A percentile compares a stretch with the other conserved stretches of the same genome.
phyloP scores from a whole-genome alignment of 2,888 invertebrate species.

The Eristalinus aeneus region DNA sequence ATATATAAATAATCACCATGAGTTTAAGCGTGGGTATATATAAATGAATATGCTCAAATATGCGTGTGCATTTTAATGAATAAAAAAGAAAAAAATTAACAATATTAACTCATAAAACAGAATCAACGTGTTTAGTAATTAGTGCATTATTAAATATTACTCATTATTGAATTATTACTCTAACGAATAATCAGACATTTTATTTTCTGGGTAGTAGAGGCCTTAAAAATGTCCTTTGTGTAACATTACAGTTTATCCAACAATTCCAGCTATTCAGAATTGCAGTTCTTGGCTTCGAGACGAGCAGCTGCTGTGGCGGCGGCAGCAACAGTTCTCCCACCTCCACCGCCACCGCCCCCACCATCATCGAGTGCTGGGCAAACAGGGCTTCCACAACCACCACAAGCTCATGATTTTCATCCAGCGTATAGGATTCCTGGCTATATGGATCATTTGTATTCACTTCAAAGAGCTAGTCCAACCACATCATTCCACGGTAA shows the following conservation, averaged over 20 bases:
- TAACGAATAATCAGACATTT: background rate
- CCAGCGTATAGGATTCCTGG: conserved; percentile 87
- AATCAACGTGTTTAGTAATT: no score
- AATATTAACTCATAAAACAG: no score
- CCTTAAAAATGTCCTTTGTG: conserved; percentile 36
- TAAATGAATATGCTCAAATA: no score
- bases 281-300: conserved; percentile 81
- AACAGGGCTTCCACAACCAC: conserved; percentile 78
- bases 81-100: no score
- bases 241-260: conserved; percentile 61
- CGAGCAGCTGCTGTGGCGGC: conserved; percentile 81
- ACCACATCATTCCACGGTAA: conserved; percentile 87
- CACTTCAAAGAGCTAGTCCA: conserved; percentile 86
- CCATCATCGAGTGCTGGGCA: conserved; percentile 68
- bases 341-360: conserved; percentile 76
- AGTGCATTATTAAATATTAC: background rate
- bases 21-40: background rate
- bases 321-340: conserved; percentile 80
- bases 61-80: no score
- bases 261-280: conserved; percentile 78
- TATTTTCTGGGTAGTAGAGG: conserved; percentile 13
- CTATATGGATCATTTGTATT: conserved; percentile 90
- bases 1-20: no score
- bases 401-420: conserved; percentile 83
- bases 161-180: background rate